Base-by-base conservation (phyloP, 2,888 invertebrate species). In the Brachynemurus nebulosus region DNA sequence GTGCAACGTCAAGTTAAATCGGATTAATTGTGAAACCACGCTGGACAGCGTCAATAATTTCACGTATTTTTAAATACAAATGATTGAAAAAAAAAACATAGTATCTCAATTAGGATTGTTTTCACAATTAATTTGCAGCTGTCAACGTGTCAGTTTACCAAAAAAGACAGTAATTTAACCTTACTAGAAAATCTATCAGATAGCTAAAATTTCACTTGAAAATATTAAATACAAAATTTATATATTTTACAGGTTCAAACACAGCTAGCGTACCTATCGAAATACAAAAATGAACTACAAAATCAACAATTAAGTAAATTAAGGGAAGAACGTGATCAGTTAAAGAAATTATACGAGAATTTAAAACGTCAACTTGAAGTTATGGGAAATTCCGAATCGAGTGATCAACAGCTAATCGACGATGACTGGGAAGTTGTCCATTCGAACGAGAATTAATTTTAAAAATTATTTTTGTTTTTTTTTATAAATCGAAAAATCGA, bases 251-350 rank as follows among this genome's bases (percentile, higher is more conserved):
- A 77, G 77, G 71, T 75, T 49, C 86, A 89, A 67, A 86, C 88
- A 27, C 86, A 91, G 66, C 71, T 90, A 48, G 84, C 85, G 27
- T 78, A 85, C 56, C 70, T 88, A 46, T 77, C 80, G 49, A 82
- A 85, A 58, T 78, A 84, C 55, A 86, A 81, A 65, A 77, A 80
- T 51, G 80, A 83, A 57, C 66, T 88, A 49, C 55, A 57, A 47
- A 54, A 58, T 44, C 54, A 55, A 45, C 51, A 52, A 7, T 52
- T 63, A 39, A 54, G 57, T 45, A 60, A 63, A 46, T 61, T 67
- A 49, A 59, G 69, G 48, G 66, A 62, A 45, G 62, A 66, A 46
- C 66, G 67, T 50, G 78, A 81, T 57, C 77, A 78, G 44, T 64
- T 83, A 53, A 67, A 76, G 53, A 72, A 80, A 56, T 67, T 81